A percentile compares a stretch with the other conserved stretches of the same genome.
Evolutionary conservation across 2,888 invertebrate genomes (phyloP).

Genomic region (Exocentrus adspersus): DNA sequence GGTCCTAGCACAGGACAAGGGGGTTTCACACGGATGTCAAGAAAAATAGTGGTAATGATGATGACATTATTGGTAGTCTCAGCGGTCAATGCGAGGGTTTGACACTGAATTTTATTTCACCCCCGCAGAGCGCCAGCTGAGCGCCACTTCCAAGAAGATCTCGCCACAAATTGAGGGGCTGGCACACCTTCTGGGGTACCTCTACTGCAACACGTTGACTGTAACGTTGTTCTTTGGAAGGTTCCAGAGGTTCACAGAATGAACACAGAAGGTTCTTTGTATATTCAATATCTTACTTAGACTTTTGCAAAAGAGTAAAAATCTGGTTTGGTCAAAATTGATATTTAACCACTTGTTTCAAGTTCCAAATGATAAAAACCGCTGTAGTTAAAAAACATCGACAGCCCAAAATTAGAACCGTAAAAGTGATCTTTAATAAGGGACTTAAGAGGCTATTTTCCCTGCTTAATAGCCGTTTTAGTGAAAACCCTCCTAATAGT

Average conservation of each 20-base stretch:
- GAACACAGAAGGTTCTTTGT: no score
- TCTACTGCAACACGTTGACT: no score
- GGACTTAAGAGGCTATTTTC: constrained; percentile 14
- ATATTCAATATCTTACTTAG: no score
- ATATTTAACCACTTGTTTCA: constrained; percentile 9
- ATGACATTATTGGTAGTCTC: constrained; percentile 23
- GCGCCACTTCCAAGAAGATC: constrained; percentile 50
- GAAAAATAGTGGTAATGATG: constrained; percentile 13
- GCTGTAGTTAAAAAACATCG: constrained; percentile 11
- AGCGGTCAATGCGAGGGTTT: constrained; percentile 5
- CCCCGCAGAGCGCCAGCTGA: constrained; percentile 27
- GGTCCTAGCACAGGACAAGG: no score
- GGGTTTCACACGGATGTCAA: constrained; percentile 21
- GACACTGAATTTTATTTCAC: constrained; percentile 7
- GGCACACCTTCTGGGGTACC: constrained; percentile 43
- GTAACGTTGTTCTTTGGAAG: no score
- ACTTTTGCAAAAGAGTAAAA: no score
- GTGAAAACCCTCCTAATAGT: constrained; percentile 55
- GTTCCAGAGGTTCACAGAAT: no score
- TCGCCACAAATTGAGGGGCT: constrained; percentile 53
- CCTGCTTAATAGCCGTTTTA: constrained; percentile 53
- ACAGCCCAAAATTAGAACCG: constrained; percentile 22
- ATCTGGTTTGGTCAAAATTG: constrained; percentile 10
- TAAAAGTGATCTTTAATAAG: constrained; percentile 29
- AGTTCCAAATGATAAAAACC: constrained; percentile 4